These are phyloP conservation scores for Telmatochromis sp. DNA, from an alignment of 2,113 vertebrate species.

Conservation along the genomic window DNA sequence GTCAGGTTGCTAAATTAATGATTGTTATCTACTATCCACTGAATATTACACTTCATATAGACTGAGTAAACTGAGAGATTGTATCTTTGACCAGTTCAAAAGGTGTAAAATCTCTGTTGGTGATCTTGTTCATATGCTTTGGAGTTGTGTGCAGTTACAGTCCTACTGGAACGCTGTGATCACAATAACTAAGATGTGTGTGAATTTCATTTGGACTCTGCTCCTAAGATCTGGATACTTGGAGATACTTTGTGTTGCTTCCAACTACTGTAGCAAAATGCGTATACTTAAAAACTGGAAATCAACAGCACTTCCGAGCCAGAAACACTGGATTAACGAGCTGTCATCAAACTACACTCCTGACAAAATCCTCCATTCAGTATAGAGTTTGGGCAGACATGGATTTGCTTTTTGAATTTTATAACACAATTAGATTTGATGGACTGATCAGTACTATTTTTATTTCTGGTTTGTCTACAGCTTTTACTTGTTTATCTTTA, in stretches of 20 bases:
- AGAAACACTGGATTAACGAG: background rate
- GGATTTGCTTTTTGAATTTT: background rate
- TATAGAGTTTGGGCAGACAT: background rate
- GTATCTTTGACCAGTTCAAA: background rate
- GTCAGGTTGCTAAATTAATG: background rate
- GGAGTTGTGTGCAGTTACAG: background rate
- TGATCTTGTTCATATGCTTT: background rate
- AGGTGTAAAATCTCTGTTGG: background rate
- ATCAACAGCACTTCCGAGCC: background rate
- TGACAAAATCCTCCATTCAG: background rate
- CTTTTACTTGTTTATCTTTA: background rate
- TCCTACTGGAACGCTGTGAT: background rate
- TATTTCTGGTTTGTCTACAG: background rate
- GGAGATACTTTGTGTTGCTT: background rate
- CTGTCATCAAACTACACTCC: background rate
- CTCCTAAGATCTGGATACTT: background rate
- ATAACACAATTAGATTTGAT: background rate
- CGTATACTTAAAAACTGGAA: background rate
- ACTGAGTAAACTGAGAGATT: background rate
- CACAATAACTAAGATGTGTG: background rate
- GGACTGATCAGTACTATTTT: background rate
- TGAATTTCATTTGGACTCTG: background rate
- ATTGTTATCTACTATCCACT: background rate
- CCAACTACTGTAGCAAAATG: background rate
- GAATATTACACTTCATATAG: background rate